phyloP scores from a whole-genome alignment of 2,797 vertebrate species.

The Acomys russatus region DNA sequence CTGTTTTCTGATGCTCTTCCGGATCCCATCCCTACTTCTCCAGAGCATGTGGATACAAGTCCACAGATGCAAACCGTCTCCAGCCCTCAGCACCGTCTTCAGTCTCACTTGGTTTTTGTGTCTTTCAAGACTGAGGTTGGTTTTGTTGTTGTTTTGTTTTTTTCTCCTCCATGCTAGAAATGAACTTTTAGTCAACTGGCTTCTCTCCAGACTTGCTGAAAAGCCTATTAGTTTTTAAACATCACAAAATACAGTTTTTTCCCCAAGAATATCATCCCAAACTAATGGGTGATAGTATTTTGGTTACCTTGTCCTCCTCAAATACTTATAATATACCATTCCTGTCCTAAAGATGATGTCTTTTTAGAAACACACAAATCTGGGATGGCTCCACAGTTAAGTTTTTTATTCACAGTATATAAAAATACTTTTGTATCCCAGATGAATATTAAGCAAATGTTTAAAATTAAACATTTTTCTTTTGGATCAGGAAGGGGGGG shows the following conservation, averaged over 20 bases:
- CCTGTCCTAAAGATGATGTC: not conserved
- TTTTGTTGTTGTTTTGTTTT: not conserved
- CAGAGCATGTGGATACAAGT: not conserved
- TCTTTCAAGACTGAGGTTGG: not conserved
- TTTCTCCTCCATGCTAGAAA: not conserved
- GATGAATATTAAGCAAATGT: not conserved
- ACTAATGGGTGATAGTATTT: not conserved
- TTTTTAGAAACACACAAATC: not conserved
- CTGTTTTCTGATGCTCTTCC: not conserved
- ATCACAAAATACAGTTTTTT: not conserved
- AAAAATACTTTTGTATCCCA: not conserved
- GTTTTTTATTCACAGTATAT: not conserved
- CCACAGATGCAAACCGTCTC: not conserved
- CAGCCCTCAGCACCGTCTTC: slow-evolving; percentile 9
- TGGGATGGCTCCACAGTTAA: not conserved
- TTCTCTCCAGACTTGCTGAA: not conserved
- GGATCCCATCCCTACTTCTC: not conserved
- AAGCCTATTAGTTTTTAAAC: slow-evolving; percentile 23
- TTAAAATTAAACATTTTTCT: slow-evolving; percentile 26
- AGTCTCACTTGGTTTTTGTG: not conserved
- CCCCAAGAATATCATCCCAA: not conserved
- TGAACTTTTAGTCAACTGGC: not conserved
- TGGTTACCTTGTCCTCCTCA: slow-evolving; percentile 12
- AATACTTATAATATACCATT: slow-evolving; percentile 2
- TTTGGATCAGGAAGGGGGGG: not conserved